Evolutionary conservation across 2,888 invertebrate genomes (phyloP), one percentile per base, ranked within the genome.

Genomic region (Monochamus alternatus): DNA sequence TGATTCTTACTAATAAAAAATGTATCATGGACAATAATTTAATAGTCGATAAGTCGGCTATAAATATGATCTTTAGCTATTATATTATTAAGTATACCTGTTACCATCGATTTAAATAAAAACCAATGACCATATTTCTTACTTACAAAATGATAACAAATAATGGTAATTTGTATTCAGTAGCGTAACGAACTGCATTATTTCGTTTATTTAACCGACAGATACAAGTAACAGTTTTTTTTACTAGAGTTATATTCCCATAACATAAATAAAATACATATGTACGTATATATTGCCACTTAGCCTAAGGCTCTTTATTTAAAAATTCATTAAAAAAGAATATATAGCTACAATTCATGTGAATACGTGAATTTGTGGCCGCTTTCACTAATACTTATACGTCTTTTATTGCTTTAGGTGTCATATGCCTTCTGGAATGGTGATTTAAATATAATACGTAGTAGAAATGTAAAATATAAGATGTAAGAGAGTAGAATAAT

Each of bases 321-420:
- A 64, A 43, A 64, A 64, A 38, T 12, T 58, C 44, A 44, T 38
- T 64, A 43, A 44, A 64, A 64, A 64, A 32, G 8, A 64, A 31
- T 32, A 62, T 22, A 62, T 59, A 32, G 31, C 63, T 3, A 32
- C 38, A 10, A 30, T 31, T 63, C 63, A 32, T 63, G 63, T 12
- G 14, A 63, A 63, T 63, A 12, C 63, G 32, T 63, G 38, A 14
- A 31, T 30, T 63, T 43, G 14, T n/a, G 14, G n/a, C n/a, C 64
- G 10, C 62, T 62, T 62, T 32, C 31, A 30, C 30, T 59, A 59
- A 38, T 38, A 38, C 38, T 38, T 38, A 38, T 4, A 38, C 5
- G 38, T 59, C 12, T 59, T 59, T 30, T 30, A 47, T 47, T 59
- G 3, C 59, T 5, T 59, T 30, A 59, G 5, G 59, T 58, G 8